Evolutionary conservation across 2,888 invertebrate species (phyloP).

Genomic region (Acleris emargana): DNA sequence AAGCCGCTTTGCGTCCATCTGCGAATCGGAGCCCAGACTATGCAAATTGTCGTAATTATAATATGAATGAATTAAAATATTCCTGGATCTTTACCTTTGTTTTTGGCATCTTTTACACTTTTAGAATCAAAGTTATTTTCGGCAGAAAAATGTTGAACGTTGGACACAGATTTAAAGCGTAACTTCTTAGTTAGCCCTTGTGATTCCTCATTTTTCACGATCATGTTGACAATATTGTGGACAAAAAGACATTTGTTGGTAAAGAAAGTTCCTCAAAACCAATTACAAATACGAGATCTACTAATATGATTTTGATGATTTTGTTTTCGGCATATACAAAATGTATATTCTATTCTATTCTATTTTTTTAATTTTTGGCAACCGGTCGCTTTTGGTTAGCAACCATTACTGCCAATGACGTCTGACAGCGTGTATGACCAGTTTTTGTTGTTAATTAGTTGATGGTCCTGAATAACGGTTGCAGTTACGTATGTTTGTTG

Average conservation of each 20-base stretch:
- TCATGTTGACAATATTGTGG: conserved; percentile 50
- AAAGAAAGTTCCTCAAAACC: conserved; percentile 1
- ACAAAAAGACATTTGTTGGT: conserved; percentile 21
- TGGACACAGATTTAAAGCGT: conserved; percentile 70
- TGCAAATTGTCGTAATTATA: background rate
- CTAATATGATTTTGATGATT: background rate
- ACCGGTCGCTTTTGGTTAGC: too few relatives aligned
- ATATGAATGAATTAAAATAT: background rate
- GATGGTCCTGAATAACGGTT: too few relatives aligned
- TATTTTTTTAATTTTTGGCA: too few relatives aligned
- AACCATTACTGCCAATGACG: too few relatives aligned
- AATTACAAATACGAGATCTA: background rate
- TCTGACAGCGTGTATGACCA: too few relatives aligned
- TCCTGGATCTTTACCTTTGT: conserved; percentile 55
- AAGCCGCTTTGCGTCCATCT: conserved; percentile 72
- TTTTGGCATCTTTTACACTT: conserved; percentile 61
- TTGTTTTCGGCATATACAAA: conserved; percentile 8
- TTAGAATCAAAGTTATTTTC: conserved; percentile 62
- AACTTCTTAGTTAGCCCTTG: conserved; percentile 75
- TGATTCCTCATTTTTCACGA: conserved; percentile 67
- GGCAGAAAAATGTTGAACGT: conserved; percentile 62
- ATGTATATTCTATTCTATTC: too few relatives aligned
- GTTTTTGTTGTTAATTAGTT: too few relatives aligned
- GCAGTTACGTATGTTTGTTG: too few relatives aligned
- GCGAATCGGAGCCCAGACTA: conserved; percentile 40